A percentile compares a stretch with the other conserved stretches of the same genome.
Evolutionary conservation across 2,888 invertebrate species (phyloP).

Genomic region (Troilus luridus): DNA sequence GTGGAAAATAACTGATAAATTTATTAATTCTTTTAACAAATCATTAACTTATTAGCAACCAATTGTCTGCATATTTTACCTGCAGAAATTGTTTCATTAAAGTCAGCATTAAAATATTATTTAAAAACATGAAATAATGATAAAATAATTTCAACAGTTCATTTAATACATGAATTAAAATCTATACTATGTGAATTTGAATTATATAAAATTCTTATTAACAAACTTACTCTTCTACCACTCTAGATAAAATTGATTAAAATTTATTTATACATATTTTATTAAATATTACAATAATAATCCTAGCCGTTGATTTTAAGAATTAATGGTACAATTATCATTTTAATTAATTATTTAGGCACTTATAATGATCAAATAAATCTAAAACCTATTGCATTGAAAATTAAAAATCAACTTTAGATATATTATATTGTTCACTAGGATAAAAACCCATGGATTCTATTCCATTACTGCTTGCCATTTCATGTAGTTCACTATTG

Average conservation of each 20-base stretch:
- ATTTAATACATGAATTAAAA: neutral
- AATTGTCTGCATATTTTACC: neutral
- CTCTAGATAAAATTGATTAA: slow-evolving; percentile 17
- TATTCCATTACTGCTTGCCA: neutral
- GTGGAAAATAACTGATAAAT: neutral
- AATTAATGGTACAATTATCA: no score
- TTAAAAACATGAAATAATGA: neutral
- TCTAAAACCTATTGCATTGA: neutral
- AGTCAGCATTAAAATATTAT: neutral
- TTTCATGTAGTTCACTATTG: neutral
- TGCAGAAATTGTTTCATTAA: neutral
- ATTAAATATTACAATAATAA: neutral
- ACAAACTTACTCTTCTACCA: slow-evolving; percentile 33
- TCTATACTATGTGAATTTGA: neutral
- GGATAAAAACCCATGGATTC: neutral
- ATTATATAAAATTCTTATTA: neutral
- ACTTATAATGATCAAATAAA: neutral
- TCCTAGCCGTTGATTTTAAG: neutral
- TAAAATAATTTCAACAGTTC: neutral
- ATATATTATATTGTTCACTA: neutral
- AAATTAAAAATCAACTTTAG: neutral
- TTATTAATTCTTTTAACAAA: neutral
- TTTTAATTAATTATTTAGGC: no score
- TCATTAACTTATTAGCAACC: no score
- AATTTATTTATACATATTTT: neutral